Percentiles rank a stretch among this genome's conserved stretches.
Conservation (phyloP, 1,140 invertebrate species). For the Drosophila leontia region DNA sequence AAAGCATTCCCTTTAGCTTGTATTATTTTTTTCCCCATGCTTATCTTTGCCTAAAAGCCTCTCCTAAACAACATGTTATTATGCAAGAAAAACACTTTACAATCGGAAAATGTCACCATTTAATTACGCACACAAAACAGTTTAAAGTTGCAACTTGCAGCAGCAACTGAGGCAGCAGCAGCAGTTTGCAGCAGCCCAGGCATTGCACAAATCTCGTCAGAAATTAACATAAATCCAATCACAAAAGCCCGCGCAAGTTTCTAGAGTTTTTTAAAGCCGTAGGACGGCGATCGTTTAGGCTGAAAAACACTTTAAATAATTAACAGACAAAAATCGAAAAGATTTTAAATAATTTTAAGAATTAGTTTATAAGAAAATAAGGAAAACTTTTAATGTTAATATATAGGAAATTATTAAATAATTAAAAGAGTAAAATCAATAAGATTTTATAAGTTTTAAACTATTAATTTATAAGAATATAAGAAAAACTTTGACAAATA, state of each 20-base stretch:
- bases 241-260: conserved; percentile 72
- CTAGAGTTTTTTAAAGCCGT: conserved; percentile 55
- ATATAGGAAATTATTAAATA: background rate
- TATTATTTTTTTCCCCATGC: background rate
- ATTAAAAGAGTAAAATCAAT: background rate
- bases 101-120: conserved; percentile 81
- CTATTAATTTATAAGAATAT: too few relatives aligned
- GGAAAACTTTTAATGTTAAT: too few relatives aligned
- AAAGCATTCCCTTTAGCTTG: too few relatives aligned
- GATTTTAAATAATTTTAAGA: background rate
- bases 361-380: background rate
- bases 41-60: conserved; percentile 24
- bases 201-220: conserved; percentile 81
- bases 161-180: conserved; percentile 47
- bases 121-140: conserved; percentile 82
- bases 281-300: conserved; percentile 67
- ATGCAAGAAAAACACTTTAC: conserved; percentile 65
- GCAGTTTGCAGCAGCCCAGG: conserved; percentile 43
- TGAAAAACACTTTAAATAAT: background rate
- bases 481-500: conserved; percentile 15
- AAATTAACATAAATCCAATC: conserved; percentile 83
- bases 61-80: conserved; percentile 5
- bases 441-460: background rate
- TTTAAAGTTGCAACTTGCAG: conserved; percentile 70
- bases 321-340: background rate